phyloP scores from a whole-genome alignment of 2,113 vertebrate species.

The Madoqua kirkii region DNA sequence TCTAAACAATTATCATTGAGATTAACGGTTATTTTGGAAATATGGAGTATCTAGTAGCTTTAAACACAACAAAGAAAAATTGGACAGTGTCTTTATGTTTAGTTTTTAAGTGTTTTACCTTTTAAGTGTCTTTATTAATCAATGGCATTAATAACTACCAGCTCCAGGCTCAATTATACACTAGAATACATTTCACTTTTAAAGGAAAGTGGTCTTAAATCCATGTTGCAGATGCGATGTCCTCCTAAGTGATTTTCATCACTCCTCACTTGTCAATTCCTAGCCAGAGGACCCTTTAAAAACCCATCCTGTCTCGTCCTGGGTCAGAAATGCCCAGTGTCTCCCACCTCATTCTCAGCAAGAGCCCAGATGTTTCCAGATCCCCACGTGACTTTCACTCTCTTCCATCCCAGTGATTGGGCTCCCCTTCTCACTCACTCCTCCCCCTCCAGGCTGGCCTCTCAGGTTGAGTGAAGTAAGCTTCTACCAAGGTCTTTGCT shows the following conservation, averaged over 20 bases:
- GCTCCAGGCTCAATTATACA: not conserved
- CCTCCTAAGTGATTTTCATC: not conserved
- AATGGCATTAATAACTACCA: not conserved
- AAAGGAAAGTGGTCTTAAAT: not conserved
- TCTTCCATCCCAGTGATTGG: not conserved
- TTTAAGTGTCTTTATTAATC: not conserved
- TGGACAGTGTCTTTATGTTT: not conserved
- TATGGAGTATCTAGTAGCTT: not conserved
- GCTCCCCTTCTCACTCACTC: too few species aligned
- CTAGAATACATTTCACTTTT: not conserved
- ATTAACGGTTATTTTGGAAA: not conserved
- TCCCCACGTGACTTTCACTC: not conserved
- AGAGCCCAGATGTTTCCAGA: not conserved
- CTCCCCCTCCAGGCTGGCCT: not conserved
- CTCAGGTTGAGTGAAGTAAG: not conserved
- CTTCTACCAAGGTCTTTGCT: not conserved
- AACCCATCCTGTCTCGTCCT: not conserved
- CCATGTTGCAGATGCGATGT: not conserved
- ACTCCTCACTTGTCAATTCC: not conserved
- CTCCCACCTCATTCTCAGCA: not conserved
- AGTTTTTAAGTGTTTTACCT: not conserved
- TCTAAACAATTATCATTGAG: not conserved
- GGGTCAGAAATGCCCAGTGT: rapidly evolving
- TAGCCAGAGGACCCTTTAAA: not conserved
- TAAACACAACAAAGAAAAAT: not conserved